These are phyloP conservation scores for Ctenopoma kingsleyae DNA, from an alignment of 2,797 vertebrate species.

Conservation along the genomic window DNA sequence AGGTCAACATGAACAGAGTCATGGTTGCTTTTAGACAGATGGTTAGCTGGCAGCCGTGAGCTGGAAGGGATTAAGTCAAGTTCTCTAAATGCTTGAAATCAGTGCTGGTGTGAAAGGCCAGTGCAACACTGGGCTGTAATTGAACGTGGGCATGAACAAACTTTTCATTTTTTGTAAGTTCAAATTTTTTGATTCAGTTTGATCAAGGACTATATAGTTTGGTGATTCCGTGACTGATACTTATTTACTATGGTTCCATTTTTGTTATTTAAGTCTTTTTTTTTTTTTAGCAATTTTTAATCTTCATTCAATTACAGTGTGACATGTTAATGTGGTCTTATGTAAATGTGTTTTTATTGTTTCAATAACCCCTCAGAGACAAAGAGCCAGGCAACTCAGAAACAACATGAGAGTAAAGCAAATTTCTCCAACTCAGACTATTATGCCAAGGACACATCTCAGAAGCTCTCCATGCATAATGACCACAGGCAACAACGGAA, in stretches of 20 bases:
- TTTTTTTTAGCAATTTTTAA: background rate
- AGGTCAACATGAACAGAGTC: background rate
- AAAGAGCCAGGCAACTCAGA: conserved; percentile 86
- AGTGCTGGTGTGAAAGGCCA: background rate
- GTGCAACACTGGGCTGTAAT: background rate
- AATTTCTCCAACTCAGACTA: conserved; percentile 85
- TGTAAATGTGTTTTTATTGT: background rate
- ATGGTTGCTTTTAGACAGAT: conserved; percentile 11
- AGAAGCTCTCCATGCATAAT: conserved; percentile 86
- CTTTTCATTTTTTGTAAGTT: background rate
- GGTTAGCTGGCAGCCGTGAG: background rate
- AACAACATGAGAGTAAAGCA: conserved; percentile 83
- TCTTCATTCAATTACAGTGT: background rate
- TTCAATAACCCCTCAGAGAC: conserved; percentile 87
- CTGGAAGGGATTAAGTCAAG: conserved; percentile 9
- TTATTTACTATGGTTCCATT: background rate
- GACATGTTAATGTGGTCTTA: background rate
- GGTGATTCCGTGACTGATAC: background rate
- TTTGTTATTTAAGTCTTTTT: background rate
- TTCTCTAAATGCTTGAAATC: conserved; percentile 10
- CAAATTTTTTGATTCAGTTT: background rate
- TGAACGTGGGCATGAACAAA: background rate
- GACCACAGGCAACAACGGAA: conserved; percentile 90
- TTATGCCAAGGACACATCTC: conserved; percentile 86
- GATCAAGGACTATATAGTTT: background rate